phyloP scores from a whole-genome alignment of 2,888 invertebrate genomes.

The Cremastobaeus sp. region DNA sequence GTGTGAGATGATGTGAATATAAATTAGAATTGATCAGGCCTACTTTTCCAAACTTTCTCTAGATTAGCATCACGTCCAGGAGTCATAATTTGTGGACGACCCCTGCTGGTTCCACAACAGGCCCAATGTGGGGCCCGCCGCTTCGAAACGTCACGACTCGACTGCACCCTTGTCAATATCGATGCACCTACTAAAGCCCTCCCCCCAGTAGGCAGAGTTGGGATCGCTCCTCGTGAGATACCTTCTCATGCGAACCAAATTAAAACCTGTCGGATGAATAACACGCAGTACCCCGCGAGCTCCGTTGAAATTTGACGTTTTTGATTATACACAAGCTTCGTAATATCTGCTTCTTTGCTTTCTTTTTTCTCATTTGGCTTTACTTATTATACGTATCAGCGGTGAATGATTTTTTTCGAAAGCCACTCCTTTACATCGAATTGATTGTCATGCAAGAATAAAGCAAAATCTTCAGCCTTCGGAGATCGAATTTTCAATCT shows the following conservation, averaged over 20 bases:
- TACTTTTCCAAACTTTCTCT: constrained; percentile 77
- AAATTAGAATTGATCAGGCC: constrained; percentile 64
- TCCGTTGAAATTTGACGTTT: constrained; percentile 76
- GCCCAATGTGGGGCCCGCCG: constrained; percentile 65
- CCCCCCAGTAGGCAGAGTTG: constrained; percentile 59
- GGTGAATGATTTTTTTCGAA: constrained; percentile 61
- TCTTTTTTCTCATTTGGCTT: constrained; percentile 61
- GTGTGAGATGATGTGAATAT: constrained; percentile 37
- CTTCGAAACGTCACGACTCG: constrained; percentile 69
- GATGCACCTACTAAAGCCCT: constrained; percentile 72
- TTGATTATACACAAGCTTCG: constrained; percentile 69
- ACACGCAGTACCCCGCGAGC: constrained; percentile 73
- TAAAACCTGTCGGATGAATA: constrained; percentile 78
- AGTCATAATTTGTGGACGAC: constrained; percentile 76
- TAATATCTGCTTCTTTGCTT: constrained; percentile 61
- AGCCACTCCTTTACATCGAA: constrained; percentile 61
- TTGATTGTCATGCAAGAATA: constrained; percentile 61
- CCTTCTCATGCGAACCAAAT: constrained; percentile 75
- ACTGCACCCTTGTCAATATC: constrained; percentile 78
- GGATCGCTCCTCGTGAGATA: constrained; percentile 65
- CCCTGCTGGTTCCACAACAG: constrained; percentile 71
- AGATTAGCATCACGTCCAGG: constrained; percentile 77
- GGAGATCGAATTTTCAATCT: constrained; percentile 56
- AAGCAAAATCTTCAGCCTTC: constrained; percentile 50
- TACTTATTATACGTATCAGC: constrained; percentile 61